Evolutionary conservation across 2,797 vertebrate species (phyloP), one percentile per base, ranked within the genome.

Genomic region (Anas bernieri): DNA sequence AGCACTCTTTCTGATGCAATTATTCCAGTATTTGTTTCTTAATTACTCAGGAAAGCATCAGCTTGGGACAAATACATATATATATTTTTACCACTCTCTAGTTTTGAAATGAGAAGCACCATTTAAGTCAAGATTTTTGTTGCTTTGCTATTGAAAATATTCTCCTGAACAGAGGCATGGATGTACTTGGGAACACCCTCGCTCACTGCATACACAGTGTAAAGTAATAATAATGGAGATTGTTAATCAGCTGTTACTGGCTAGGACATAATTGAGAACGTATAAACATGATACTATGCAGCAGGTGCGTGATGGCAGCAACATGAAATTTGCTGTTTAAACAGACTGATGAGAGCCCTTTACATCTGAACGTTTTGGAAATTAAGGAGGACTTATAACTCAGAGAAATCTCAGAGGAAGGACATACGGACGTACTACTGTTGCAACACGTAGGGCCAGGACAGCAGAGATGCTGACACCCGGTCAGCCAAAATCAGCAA

Each of bases 401-500:
- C 23, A 17, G 30, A 46, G 68, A 46, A 70, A 30, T 20, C 46
- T 66, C 55, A 70, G 52, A 59, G 33, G 37, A 86, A 79, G 74
- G 78, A 75, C 0, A 0, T 22, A 12, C 21, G 62, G 78, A 72
- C 0, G 0, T 22, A 11, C 22, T 25, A 33, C 5, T 56, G 46
- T 28, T 56, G 55, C 55, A 74, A 21, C 17, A 7, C 0, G 10
- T 2, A 55, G 81, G 11, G 4, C 30, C 17, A 33, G 11, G 14
- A 17, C 35, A 26, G 30, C 62, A 69, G 22, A 41, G 23, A 72
- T 50, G 66, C 5, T 56, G 33, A 39, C 59, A 86, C 26, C 73
- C 56, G 62, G 62, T 28, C 62, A 93, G 23, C 20, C 31, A 76
- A 28, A 56, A 33, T 5, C 54, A 69, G 14, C 11, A 54, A 74